Percentiles rank a stretch among this genome's conserved stretches.
Conservation (phyloP, 2,888 invertebrate genomes). For the Sycophila texana region DNA sequence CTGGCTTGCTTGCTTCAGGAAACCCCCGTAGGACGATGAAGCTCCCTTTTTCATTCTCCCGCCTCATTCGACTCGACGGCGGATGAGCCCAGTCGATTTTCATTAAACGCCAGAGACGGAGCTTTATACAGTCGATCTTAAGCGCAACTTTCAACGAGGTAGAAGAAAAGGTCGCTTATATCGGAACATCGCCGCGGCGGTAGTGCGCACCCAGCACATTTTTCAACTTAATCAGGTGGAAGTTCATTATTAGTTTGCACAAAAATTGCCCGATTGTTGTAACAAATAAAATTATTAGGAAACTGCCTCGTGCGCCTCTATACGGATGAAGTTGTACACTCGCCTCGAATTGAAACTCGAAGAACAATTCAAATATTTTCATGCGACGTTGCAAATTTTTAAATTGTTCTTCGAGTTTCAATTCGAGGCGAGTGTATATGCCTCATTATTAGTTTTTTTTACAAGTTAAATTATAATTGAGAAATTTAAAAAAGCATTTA, state of each 20-base stretch:
- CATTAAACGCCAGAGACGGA: constrained; percentile 7
- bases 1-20: background rate
- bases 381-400: no score
- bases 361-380: no score
- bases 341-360: no score
- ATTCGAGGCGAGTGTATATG: background rate
- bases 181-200: background rate
- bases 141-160: background rate
- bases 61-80: background rate
- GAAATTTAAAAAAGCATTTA: no score
- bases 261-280: constrained; percentile 23
- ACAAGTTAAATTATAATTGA: no score
- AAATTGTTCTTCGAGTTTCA: no score
- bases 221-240: constrained; percentile 31
- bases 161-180: background rate
- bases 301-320: background rate
- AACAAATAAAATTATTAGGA: background rate
- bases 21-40: background rate
- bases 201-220: background rate
- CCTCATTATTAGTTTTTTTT: no score
- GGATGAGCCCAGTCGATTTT: constrained; percentile 21
- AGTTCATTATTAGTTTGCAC: constrained; percentile 43
- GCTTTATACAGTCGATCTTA: background rate
- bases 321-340: no score
- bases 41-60: background rate